These are phyloP conservation scores for Platysteira castanea DNA, from an alignment of 2,113 vertebrate genomes.

Conservation along the genomic window DNA sequence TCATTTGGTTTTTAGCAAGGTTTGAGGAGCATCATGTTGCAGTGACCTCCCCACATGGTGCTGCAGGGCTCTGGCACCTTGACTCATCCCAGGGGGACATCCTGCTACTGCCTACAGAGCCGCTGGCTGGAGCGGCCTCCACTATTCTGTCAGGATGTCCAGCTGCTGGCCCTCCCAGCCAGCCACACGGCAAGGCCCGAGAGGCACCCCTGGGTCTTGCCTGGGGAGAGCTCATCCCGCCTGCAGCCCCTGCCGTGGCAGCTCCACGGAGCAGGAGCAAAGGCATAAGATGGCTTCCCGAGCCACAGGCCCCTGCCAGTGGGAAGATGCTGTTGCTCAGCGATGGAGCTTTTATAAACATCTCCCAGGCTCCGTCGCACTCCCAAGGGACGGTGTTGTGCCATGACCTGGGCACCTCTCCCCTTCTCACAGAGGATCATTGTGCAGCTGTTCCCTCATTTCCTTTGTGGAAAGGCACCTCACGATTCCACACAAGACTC, in stretches of 20 bases:
- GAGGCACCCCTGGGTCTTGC: neutral
- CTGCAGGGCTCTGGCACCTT: neutral
- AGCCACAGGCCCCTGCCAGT: neutral
- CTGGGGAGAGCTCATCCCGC: neutral
- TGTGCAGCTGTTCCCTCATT: neutral
- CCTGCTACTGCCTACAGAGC: accelerated
- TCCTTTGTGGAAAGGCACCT: neutral
- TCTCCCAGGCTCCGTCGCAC: neutral
- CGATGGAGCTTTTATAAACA: neutral
- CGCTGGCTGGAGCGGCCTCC: accelerated
- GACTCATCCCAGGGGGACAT: neutral
- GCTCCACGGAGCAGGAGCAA: accelerated
- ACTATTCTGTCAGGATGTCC: accelerated
- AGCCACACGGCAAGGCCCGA: accelerated
- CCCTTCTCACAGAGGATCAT: neutral
- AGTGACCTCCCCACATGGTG: neutral
- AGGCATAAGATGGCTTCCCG: neutral
- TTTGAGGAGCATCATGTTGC: neutral
- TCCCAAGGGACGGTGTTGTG: neutral
- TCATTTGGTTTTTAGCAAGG: neutral
- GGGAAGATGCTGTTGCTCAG: neutral
- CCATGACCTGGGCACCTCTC: neutral
- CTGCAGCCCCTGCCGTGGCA: neutral
- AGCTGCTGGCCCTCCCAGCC: accelerated
- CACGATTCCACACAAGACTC: neutral